A percentile compares a stretch with the other conserved stretches of the same genome.
Evolutionary conservation across 2,888 invertebrate genomes (phyloP).

Genomic region (Mesodorylaimus sp.): DNA sequence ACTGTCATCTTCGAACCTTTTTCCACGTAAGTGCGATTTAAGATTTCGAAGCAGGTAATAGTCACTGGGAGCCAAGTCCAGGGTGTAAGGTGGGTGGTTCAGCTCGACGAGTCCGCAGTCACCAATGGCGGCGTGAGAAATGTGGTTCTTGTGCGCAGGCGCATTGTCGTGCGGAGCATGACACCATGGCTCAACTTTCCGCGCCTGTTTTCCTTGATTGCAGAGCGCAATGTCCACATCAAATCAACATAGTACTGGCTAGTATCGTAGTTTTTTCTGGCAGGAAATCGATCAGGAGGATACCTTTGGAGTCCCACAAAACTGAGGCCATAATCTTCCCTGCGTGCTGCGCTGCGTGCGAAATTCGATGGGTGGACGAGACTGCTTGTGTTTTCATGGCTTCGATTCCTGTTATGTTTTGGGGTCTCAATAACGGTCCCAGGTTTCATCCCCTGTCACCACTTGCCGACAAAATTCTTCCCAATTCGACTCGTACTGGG

Average conservation of each 20-base stretch:
- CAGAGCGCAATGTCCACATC: constrained; percentile 4
- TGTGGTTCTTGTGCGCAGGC: constrained; percentile 5
- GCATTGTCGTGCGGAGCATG: constrained; percentile 12
- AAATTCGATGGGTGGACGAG: constrained; percentile 8
- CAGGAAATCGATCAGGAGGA: constrained; percentile 14
- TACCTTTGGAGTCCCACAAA: constrained; percentile 11
- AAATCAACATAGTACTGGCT: constrained; percentile 11
- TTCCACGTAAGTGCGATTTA: no score
- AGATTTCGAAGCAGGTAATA: constrained; percentile 9
- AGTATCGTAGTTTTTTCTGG: constrained; percentile 12
- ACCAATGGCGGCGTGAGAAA: constrained; percentile 4
- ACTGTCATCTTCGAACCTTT: no score
- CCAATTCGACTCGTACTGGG: no score
- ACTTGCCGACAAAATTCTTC: no score
- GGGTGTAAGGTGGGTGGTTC: constrained; percentile 10
- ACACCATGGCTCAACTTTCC: not conserved
- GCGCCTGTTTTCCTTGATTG: constrained; percentile 6
- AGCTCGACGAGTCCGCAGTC: constrained; percentile 9
- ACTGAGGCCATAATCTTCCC: constrained; percentile 13
- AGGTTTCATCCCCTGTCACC: constrained; percentile 1
- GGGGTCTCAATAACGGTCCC: not conserved
- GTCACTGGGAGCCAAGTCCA: constrained; percentile 10
- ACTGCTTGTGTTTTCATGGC: not conserved
- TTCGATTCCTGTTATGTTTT: not conserved
- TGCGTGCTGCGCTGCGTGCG: constrained; percentile 4